Evolutionary conservation across 2,113 vertebrate species (phyloP), one percentile per base, ranked within the genome.

Genomic region (Triplophysa tibetana): DNA sequence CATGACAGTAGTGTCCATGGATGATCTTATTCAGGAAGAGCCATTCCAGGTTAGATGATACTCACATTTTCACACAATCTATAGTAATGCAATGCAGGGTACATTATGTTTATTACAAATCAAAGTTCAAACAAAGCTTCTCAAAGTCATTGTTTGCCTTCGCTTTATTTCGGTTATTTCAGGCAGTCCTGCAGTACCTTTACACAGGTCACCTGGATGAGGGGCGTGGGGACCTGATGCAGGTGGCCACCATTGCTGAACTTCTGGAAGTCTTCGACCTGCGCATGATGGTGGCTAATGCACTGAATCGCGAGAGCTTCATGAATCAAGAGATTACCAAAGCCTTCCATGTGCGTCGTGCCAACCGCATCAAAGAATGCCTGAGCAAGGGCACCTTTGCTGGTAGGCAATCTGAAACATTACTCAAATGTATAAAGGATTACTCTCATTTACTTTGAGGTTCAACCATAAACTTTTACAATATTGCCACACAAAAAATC

Each of bases 281-380:
- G 85, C 92, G 95, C 74, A 96, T 96, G 95, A 96, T 96, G 95
- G 95, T 96, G 85, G 95, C 95, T 78, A 96, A 96, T 2, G 90
- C 95, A 26, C 93, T 96, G 80, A 97, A 96, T 91, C 91, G 92
- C 83, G 96, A 97, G 88, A 96, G 95, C 87, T 97, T 97, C 91
- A 97, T 97, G 95, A 97, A 97, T 89, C 94, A 94, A 87, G 96
- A 97, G 89, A 97, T 97, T 90, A 96, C 95, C 85, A 96, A 96
- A 89, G 95, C 96, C 77, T 97, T 96, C 90, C 96, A 96, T 0
- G 94, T 97, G 43, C 94, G 96, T 48, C 93, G 95, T 1, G 94
- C 95, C 88, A 97, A 97, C 89, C 94, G 96, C 81, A 94, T 97
- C 92, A 95, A 95, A 89, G 96, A 97, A 91, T 94, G 93, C 84